Evolutionary conservation across 2,113 vertebrate species (phyloP).

Genomic region (Vulpes lagopus): DNA sequence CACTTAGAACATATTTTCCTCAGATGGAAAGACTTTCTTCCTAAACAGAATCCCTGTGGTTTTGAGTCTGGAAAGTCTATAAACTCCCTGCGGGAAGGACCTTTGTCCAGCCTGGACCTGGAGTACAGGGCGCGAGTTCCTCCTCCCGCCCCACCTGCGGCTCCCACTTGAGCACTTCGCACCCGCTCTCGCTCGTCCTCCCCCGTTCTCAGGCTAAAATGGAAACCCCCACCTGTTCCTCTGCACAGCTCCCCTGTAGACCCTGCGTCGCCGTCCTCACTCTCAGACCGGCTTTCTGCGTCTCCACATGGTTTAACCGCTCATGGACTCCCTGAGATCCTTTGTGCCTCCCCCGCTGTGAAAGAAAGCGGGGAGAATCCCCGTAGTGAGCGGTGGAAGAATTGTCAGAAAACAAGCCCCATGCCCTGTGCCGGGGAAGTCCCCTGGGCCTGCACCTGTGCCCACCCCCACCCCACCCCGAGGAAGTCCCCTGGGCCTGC

Average conservation of each 20-base stretch:
- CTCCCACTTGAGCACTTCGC: not conserved
- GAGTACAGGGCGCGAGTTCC: not conserved
- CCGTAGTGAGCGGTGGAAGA: not conserved
- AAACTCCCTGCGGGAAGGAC: not conserved
- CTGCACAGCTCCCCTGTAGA: no score
- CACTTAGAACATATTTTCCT: not conserved
- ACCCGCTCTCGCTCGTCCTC: not conserved
- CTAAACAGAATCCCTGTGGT: not conserved
- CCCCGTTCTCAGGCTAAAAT: not conserved
- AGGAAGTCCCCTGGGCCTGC: no score
- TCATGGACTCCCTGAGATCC: fast-evolving
- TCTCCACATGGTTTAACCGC: not conserved
- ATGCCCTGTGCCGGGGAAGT: not conserved
- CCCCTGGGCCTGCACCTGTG: not conserved
- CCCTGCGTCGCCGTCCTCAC: not conserved
- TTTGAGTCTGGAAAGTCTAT: not conserved
- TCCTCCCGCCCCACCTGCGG: fast-evolving
- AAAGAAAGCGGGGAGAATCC: not conserved
- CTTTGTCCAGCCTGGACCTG: not conserved
- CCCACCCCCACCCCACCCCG: no score
- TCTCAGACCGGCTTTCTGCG: not conserved
- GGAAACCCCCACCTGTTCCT: not conserved
- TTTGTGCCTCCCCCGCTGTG: not conserved
- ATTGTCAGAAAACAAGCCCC: not conserved
- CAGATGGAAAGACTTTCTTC: not conserved